These are phyloP conservation scores for Drosophila bipectinata DNA, from an alignment of 1,140 invertebrate species.

Conservation along the genomic window DNA sequence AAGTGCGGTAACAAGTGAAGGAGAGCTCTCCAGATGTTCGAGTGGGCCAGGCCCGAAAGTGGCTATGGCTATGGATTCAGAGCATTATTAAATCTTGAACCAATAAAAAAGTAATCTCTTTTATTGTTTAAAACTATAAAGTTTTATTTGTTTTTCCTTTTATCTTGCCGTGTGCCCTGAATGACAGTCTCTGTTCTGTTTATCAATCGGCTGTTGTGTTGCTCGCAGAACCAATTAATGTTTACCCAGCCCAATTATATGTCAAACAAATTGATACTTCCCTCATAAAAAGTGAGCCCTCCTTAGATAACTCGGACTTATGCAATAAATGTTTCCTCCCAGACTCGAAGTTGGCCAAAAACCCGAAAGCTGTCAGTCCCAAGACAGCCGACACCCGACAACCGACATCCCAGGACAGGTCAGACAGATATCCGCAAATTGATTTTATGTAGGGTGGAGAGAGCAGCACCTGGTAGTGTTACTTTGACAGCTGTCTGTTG, in stretches of 20 bases:
- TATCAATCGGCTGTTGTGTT: conserved; percentile 11
- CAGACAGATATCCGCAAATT: conserved; percentile 32
- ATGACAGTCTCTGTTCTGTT: not conserved
- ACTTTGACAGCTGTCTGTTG: conserved; percentile 68
- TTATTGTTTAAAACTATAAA: not conserved
- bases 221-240: conserved; percentile 26
- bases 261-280: conserved; percentile 23
- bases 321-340: conserved; percentile 22
- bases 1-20: conserved; percentile 21
- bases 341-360: not conserved
- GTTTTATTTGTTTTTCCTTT: not conserved
- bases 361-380: conserved; percentile 56
- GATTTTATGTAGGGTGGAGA: conserved; percentile 12
- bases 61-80: too few relatives aligned
- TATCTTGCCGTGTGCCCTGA: not conserved
- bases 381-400: conserved; percentile 36
- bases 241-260: conserved; percentile 33
- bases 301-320: conserved; percentile 14
- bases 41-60: conserved; percentile 29
- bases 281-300: conserved; percentile 25
- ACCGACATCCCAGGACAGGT: too few relatives aligned
- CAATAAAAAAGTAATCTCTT: too few relatives aligned
- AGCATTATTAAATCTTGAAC: not conserved
- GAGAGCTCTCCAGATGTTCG: conserved; percentile 32
- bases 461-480: conserved; percentile 4